phyloP scores from a whole-genome alignment of 2,888 invertebrate species.

The Aspidiotus destructor region DNA sequence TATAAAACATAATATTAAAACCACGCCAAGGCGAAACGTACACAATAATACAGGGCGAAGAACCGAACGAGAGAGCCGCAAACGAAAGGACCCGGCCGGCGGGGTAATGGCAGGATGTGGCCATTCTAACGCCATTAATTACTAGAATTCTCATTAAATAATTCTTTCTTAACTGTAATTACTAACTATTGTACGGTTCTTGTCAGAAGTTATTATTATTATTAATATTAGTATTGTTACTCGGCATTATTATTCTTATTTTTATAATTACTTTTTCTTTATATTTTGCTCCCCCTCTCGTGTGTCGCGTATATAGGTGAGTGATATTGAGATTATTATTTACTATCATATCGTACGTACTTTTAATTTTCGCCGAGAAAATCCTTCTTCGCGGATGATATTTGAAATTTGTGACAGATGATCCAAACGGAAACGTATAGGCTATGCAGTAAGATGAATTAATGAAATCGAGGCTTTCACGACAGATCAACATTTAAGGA shows the following conservation, averaged over 20 bases:
- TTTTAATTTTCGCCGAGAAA: too few species aligned
- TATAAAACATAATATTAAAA: conserved; percentile 9
- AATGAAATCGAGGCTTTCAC: too few species aligned
- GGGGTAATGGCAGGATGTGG: conserved; percentile 32
- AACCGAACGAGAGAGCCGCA: conserved; percentile 6
- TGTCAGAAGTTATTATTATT: conserved; percentile 32
- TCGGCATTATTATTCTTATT: conserved; percentile 30
- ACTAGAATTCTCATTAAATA: conserved; percentile 33
- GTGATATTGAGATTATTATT: too few species aligned
- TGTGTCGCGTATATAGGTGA: neutral
- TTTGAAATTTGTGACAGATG: too few species aligned
- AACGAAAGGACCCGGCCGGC: conserved; percentile 6
- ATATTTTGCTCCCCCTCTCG: conserved; percentile 10
- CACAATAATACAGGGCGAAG: neutral
- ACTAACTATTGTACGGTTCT: conserved; percentile 31
- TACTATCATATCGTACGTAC: too few species aligned
- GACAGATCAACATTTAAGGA: too few species aligned
- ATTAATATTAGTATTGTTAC: conserved; percentile 29
- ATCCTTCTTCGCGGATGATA: too few species aligned
- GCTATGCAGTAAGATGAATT: too few species aligned
- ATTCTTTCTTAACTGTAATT: conserved; percentile 33
- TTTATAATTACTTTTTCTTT: conserved; percentile 29
- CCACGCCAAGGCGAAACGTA: conserved; percentile 3
- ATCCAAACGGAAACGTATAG: too few species aligned
- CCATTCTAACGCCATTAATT: conserved; percentile 33